A percentile compares a stretch with the other conserved stretches of the same genome.
phyloP scores from a whole-genome alignment of 2,797 vertebrate species.

The Cynodonichthys magdalenae region DNA sequence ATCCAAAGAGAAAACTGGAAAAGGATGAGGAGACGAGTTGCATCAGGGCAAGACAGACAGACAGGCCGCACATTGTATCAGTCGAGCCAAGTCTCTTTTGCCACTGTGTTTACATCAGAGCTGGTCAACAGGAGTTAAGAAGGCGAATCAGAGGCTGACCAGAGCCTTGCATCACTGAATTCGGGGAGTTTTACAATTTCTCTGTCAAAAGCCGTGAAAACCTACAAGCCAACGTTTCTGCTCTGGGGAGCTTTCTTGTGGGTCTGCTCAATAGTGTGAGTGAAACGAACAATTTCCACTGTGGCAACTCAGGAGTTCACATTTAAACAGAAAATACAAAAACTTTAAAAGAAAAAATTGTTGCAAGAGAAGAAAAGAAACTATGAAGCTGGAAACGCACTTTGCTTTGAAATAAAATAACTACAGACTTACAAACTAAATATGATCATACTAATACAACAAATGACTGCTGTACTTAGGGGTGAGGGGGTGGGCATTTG shows the following conservation, averaged over 20 bases:
- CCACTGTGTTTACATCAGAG: conserved; percentile 45
- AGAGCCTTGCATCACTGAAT: conserved; percentile 47
- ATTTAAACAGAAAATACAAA: background rate
- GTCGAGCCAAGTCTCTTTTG: conserved; percentile 41
- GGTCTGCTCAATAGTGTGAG: conserved; percentile 21
- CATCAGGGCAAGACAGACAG: conserved; percentile 39
- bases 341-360: background rate
- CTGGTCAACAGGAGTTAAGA: conserved; percentile 45
- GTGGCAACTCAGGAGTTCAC: background rate
- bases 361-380: conserved; percentile 4
- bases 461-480: too few relatives aligned
- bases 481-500: too few relatives aligned
- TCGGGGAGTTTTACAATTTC: conserved; percentile 60
- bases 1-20: conserved; percentile 21
- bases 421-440: too few relatives aligned
- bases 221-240: conserved; percentile 51
- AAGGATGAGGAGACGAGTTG: conserved; percentile 26
- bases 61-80: conserved; percentile 27
- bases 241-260: conserved; percentile 11
- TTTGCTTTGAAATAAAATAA: too few relatives aligned
- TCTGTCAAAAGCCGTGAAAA: conserved; percentile 62
- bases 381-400: background rate
- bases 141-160: conserved; percentile 57
- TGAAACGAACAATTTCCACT: conserved; percentile 21
- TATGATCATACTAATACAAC: too few relatives aligned